phyloP scores from a whole-genome alignment of 2,888 invertebrate genomes.

The Paralinhomoeus sp. region DNA sequence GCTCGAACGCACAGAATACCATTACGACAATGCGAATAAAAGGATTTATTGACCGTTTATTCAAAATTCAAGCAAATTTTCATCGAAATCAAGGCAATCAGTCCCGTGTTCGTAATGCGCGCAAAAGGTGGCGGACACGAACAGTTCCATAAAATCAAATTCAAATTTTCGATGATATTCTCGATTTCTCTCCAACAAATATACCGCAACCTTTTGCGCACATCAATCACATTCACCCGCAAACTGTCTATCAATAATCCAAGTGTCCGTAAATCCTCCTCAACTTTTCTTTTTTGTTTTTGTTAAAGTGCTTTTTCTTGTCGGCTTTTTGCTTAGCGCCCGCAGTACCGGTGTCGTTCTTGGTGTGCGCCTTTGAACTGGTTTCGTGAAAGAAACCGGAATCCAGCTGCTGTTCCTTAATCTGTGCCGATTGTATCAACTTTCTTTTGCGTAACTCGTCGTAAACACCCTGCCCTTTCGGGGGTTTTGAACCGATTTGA shows the following conservation, averaged over 20 bases:
- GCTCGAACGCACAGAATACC: too few species aligned
- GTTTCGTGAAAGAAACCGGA: slow-evolving; percentile 8
- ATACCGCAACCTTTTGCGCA: neutral
- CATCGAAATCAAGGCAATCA: too few species aligned
- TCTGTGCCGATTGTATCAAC: slow-evolving; percentile 10
- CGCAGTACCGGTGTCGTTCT: too few species aligned
- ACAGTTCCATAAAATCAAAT: neutral
- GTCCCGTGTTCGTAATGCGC: too few species aligned
- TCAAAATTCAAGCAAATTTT: too few species aligned
- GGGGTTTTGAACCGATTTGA: too few species aligned
- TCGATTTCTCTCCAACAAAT: neutral
- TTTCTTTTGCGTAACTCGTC: slow-evolving; percentile 18
- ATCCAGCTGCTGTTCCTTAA: slow-evolving; percentile 7
- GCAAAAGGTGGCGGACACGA: neutral
- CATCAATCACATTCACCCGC: too few species aligned
- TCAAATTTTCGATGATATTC: neutral
- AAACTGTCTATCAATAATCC: slow-evolving; percentile 40
- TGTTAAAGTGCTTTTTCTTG: slow-evolving; percentile 55
- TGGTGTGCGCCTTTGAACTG: slow-evolving; percentile 10
- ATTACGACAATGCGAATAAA: too few species aligned
- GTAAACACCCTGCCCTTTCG: slow-evolving; percentile 11
- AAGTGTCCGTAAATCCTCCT: slow-evolving; percentile 58
- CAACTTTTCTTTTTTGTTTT: slow-evolving; percentile 73
- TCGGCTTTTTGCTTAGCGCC: neutral
- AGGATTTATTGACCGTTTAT: too few species aligned